phyloP scores from a whole-genome alignment of 2,797 vertebrate genomes.

The Pangasius larnaudii region DNA sequence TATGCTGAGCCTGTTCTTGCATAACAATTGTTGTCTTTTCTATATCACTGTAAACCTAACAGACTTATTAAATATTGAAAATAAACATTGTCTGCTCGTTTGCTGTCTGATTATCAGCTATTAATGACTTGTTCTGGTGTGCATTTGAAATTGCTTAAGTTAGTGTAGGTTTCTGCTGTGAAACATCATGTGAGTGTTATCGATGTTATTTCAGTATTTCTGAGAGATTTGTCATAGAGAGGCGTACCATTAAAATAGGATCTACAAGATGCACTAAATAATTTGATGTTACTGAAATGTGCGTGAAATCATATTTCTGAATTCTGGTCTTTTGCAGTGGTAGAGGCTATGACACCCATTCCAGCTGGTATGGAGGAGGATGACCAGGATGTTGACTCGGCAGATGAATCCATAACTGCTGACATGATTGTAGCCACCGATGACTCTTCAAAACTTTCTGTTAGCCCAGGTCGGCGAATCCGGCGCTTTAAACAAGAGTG shows the following conservation, averaged over 20 bases:
- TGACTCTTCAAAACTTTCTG: constrained; percentile 86
- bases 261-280: background rate
- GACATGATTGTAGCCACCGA: constrained; percentile 86
- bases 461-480: constrained; percentile 83
- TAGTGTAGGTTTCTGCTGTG: background rate
- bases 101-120: constrained; percentile 27
- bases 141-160: background rate
- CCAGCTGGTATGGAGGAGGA: constrained; percentile 88
- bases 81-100: constrained; percentile 35
- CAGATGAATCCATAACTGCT: constrained; percentile 90
- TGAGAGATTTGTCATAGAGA: background rate
- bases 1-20: background rate
- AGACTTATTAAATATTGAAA: constrained; percentile 38
- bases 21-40: background rate
- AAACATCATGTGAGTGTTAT: too few species aligned
- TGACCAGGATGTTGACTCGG: constrained; percentile 93
- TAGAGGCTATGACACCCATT: constrained; percentile 85
- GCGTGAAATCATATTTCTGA: background rate
- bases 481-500: constrained; percentile 97
- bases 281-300: background rate
- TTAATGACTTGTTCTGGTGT: background rate
- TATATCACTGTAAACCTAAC: constrained; percentile 29
- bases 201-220: background rate
- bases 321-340: constrained; percentile 69
- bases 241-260: background rate